These are phyloP conservation scores for Ptilonorhynchus violaceus DNA, from an alignment of 2,113 vertebrate species.

Conservation along the genomic window DNA sequence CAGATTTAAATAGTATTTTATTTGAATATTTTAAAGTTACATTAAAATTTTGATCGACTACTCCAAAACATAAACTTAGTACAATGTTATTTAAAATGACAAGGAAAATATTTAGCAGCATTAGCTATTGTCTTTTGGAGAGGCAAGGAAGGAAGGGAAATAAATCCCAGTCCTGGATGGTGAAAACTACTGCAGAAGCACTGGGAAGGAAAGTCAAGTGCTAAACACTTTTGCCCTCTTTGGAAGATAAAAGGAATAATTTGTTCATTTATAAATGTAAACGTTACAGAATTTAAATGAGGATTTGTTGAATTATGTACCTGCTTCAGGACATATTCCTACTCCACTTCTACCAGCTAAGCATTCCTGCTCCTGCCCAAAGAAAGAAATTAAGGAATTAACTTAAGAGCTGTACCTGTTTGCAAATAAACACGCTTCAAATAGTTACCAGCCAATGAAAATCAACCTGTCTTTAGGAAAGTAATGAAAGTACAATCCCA, in stretches of 20 bases:
- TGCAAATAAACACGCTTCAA: not conserved
- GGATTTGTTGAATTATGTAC: not conserved
- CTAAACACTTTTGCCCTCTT: not conserved
- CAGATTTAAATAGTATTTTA: not conserved
- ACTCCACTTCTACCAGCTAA: not conserved
- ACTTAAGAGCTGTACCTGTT: not conserved
- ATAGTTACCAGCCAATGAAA: conserved; percentile 26
- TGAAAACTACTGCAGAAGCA: not conserved
- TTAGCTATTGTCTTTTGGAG: not conserved
- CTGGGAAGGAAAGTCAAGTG: not conserved
- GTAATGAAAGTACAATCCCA: conserved; percentile 50
- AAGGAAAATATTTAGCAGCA: not conserved
- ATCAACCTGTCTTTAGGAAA: conserved; percentile 22
- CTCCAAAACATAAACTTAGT: not conserved
- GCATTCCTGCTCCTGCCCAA: not conserved
- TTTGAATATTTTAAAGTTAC: not conserved
- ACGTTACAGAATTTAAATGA: not conserved
- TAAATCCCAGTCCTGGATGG: not conserved
- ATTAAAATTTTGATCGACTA: not conserved
- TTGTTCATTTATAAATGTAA: not conserved
- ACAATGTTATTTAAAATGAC: not conserved
- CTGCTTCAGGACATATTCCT: not conserved
- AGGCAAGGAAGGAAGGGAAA: not conserved
- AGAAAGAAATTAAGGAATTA: conserved; percentile 14
- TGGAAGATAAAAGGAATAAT: not conserved